phyloP scores from a whole-genome alignment of 2,113 vertebrate species.

The Bubo bubo region DNA sequence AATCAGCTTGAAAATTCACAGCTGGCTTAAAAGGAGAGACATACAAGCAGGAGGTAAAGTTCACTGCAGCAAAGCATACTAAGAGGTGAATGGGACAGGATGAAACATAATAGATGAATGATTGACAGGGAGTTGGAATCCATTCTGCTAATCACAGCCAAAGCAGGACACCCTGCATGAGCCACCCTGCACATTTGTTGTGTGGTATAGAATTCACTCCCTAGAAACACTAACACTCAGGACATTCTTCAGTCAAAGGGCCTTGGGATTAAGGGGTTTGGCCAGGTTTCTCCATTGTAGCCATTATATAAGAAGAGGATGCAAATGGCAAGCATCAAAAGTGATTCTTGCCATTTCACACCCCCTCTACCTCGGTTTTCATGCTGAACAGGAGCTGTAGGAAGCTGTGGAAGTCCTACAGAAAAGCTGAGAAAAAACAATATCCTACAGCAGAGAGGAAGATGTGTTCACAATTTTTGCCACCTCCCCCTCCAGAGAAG shows the following conservation, averaged over 20 bases:
- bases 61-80: background rate
- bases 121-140: background rate
- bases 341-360: background rate
- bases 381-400: background rate
- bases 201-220: background rate
- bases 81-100: background rate
- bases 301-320: background rate
- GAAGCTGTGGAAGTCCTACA: background rate
- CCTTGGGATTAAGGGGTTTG: background rate
- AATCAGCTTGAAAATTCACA: conserved; percentile 16
- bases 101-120: background rate
- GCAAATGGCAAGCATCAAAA: background rate
- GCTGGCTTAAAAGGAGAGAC: background rate
- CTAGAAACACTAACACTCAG: background rate
- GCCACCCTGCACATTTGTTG: background rate
- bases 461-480: background rate
- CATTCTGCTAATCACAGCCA: background rate
- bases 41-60: background rate
- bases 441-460: background rate
- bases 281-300: background rate
- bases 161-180: background rate
- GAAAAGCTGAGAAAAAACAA: background rate
- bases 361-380: background rate
- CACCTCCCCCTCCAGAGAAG: background rate
- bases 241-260: background rate